Percentiles rank a stretch among this genome's conserved stretches.
phyloP scores from a whole-genome alignment of 2,888 invertebrate genomes.

The Acrobasis consociella region DNA sequence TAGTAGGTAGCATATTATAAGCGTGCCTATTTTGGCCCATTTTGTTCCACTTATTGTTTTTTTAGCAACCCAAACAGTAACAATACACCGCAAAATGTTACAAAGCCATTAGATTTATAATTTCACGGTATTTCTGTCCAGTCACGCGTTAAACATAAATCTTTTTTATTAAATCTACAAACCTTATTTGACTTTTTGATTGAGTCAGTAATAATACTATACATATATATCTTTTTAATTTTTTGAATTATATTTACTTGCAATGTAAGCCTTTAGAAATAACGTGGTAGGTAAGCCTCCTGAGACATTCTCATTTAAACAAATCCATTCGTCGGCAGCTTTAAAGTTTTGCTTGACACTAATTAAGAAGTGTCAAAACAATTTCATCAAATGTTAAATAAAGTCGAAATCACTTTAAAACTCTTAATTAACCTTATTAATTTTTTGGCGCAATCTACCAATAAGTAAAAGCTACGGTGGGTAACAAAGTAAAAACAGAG shows the following conservation, averaged over 20 bases:
- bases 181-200: conserved; percentile 2
- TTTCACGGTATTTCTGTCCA: conserved; percentile 27
- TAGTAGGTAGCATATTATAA: too few relatives aligned
- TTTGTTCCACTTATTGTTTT: neutral
- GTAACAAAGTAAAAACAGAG: conserved; percentile 13
- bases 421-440: conserved; percentile 7
- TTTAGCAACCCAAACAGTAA: conserved; percentile 18
- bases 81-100: conserved; percentile 18
- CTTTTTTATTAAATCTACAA: conserved; percentile 27
- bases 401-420: neutral
- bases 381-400: neutral
- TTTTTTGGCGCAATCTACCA: conserved; percentile 7
- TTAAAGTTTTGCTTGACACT: too few relatives aligned
- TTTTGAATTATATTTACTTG: too few relatives aligned
- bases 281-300: too few relatives aligned
- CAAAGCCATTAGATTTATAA: conserved; percentile 25
- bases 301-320: neutral
- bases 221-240: neutral
- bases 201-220: neutral
- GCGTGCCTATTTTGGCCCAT: too few relatives aligned
- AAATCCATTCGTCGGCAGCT: neutral
- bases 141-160: conserved; percentile 32
- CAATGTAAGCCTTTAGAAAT: too few relatives aligned
- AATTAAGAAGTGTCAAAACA: too few relatives aligned
- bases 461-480: conserved; percentile 6